Base-by-base conservation (phyloP, 2,888 invertebrate genomes). In the Campoplex nolae region DNA sequence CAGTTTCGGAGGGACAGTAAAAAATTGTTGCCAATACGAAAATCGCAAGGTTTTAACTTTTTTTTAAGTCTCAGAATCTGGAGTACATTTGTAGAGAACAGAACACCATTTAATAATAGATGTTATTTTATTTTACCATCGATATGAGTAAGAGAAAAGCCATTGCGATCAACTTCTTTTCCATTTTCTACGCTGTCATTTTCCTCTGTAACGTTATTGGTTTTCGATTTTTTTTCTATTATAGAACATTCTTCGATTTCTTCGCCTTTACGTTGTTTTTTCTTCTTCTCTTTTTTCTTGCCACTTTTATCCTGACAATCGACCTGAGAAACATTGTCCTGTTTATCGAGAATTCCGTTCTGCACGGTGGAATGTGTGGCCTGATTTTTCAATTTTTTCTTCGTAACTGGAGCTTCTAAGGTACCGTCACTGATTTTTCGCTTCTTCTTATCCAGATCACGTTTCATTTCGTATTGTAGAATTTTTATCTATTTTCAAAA, bases 231-330 rank as follows among this genome's bases (percentile, higher is more conserved):
- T n/a, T 80, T 76, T 42, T 71, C 38, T 18, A 35, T 35, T 1
- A 18, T 18, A 18, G 9, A 7, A 76, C 28, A 28, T 45, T 80
- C 84, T 13, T 28, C 48, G 23, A 23, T 48, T 3, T 74, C 84
- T 1, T 56, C 38, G 51, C 65, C 23, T 68, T 80, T 85, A 6
- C 67, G 74, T 51, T 74, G 85, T 18, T 84, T 74, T 48, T 87
- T 75, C 62, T 85, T 88, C 67, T 85, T 87, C 62, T 87, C 87
- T 80, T 83, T 85, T 86, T 83, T 83, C 58, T 80, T 67, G 3
- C 56, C 76, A 7, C 23, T 67, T 65, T 81, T 74, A 3, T 16
- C 65, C 32, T 75, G 70, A 38, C 18, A 16, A 23, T 76, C 56
- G 28, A 81, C 75, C 16, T 48, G 48, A 58, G 48, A 9, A 81